Percentiles rank a stretch among this genome's conserved stretches.
Evolutionary conservation across 1,140 invertebrate species (phyloP).

Genomic region (Rhopalosiphum maidis): DNA sequence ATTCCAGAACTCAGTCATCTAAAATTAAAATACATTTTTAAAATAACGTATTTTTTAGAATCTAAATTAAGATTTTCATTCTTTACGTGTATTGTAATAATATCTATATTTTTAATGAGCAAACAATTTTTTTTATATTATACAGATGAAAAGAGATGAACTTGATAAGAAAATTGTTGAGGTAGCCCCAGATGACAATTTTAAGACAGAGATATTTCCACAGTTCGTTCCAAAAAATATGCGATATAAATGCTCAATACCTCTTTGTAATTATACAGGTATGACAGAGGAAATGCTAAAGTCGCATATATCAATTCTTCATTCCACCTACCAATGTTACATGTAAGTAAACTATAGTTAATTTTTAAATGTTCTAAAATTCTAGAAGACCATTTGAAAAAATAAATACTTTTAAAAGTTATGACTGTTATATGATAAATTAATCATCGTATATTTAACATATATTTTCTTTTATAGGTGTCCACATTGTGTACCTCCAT

Average conservation of each 20-base stretch:
- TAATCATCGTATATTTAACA: neutral
- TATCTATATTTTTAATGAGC: too few species aligned
- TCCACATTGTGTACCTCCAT: neutral
- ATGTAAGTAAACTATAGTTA: neutral
- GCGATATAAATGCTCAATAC: conserved; percentile 32
- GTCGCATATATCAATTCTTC: conserved; percentile 29
- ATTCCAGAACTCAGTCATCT: too few species aligned
- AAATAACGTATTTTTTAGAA: too few species aligned
- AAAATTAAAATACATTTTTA: too few species aligned
- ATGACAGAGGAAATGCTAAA: conserved; percentile 10
- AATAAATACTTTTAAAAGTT: neutral
- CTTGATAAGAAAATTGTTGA: conserved; percentile 45
- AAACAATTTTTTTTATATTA: neutral
- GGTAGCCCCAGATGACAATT: neutral
- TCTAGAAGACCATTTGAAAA: neutral
- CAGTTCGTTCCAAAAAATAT: neutral
- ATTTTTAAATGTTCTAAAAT: neutral
- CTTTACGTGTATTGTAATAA: too few species aligned
- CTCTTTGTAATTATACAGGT: neutral
- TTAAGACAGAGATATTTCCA: neutral
- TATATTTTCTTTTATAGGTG: neutral
- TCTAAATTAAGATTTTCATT: too few species aligned
- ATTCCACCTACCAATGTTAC: neutral
- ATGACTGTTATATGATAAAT: neutral
- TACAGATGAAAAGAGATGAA: conserved; percentile 45